Base-by-base conservation (phyloP, 2,888 invertebrate species). In the Fissipunctia ypsillon region DNA sequence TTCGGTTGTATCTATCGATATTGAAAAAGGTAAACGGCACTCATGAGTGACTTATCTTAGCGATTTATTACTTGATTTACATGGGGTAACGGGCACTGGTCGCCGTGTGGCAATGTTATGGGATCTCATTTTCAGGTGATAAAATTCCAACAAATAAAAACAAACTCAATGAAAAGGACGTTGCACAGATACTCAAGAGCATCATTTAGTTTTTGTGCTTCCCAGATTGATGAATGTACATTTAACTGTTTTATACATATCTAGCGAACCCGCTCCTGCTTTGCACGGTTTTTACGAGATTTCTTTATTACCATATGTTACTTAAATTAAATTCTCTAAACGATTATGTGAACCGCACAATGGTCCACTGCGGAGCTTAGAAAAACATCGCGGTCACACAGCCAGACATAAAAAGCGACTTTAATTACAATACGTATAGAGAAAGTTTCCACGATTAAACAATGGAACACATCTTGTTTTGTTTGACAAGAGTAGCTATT, bases 21-120 rank as follows among this genome's bases (percentile, higher is more conserved):
- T 73, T 52, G 86, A 85, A 41, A 91, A 85, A 88, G 90, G 92
- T 92, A 86, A 41, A 25, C 0, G 14, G 64, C 90, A 7, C 4
- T 19, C 10, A 4, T 14, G 25, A 25, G 4, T 10, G 16, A 43
- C n/a, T 2, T 16, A 28, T 28, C 25, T 7, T n/a, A 9, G 14
- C 14, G 2, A 25, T 35, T 28, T 1, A 65, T 22, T 10, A 22
- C 48, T 65, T 22, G 6, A 63, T 22, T 35, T 14, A 35, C 57
- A 35, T 14, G 22, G 14, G 16, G 22, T 14, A 14, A 12, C 14
- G 35, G 14, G 7, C n/a, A 35, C 31, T 59, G n/a, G 3, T 35
- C 4, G 7, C 57, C 12, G 3, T 31, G 22, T 57, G 31, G 6
- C 12, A 57, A 57, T n/a, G 14, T 57, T 7, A 31, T 57, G 6